These are phyloP conservation scores for Xiphophorus couchianus DNA, from an alignment of 2,113 vertebrate genomes.

Conservation along the genomic window DNA sequence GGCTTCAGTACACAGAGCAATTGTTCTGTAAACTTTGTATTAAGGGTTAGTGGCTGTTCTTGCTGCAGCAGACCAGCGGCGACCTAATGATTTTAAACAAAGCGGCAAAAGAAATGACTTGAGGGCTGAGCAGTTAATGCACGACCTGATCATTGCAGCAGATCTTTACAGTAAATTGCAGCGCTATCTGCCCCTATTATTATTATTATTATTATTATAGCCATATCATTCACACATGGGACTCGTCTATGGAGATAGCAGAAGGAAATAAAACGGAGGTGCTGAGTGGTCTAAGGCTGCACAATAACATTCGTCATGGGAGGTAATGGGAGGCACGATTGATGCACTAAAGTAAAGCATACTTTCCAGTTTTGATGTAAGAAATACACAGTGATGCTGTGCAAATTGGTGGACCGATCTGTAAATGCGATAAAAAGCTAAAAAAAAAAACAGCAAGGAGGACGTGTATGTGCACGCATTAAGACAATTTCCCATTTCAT, in stretches of 20 bases:
- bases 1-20: not conserved
- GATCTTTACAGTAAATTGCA: conserved; percentile 35
- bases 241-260: conserved; percentile 11
- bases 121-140: conserved; percentile 27
- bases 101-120: conserved; percentile 6
- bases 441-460: not conserved
- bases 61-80: conserved; percentile 6
- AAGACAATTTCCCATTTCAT: not conserved
- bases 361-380: conserved; percentile 36
- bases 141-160: conserved; percentile 24
- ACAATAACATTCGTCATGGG: conserved; percentile 49
- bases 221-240: conserved; percentile 35
- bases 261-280: conserved; percentile 5
- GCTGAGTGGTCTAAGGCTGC: conserved; percentile 25
- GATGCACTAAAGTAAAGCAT: not conserved
- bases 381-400: conserved; percentile 35
- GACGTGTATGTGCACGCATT: not conserved
- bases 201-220: conserved; percentile 12
- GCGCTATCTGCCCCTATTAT: conserved; percentile 21
- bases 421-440: not conserved
- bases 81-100: conserved; percentile 15
- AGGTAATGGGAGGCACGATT: conserved; percentile 23
- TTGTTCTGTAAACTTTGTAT: conserved; percentile 8
- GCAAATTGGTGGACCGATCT: conserved; percentile 28
- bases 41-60: conserved; percentile 1